phyloP scores from a whole-genome alignment of 2,888 invertebrate species.

The Aquatica leii region DNA sequence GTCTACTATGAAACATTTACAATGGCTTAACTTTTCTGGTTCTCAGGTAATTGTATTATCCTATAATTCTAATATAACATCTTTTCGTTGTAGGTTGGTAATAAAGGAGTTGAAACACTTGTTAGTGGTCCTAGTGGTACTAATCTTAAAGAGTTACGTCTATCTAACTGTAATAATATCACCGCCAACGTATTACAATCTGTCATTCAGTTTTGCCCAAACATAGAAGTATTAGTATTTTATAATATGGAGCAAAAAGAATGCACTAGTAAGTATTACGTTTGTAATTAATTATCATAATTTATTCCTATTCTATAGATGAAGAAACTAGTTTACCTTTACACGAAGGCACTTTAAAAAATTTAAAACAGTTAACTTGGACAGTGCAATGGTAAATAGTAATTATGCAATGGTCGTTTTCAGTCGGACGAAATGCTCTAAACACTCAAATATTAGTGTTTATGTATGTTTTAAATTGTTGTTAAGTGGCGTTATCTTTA shows the following conservation, averaged over 20 bases:
- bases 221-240: slow-evolving; percentile 52
- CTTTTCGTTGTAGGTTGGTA: slow-evolving; percentile 48
- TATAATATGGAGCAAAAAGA: slow-evolving; percentile 39
- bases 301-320: background rate
- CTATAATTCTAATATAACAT: slow-evolving; percentile 1
- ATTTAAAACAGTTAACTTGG: slow-evolving; percentile 13
- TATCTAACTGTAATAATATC: slow-evolving; percentile 50
- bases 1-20: slow-evolving; percentile 47
- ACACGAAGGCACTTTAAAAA: background rate
- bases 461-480: too few species aligned
- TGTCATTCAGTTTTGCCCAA: slow-evolving; percentile 51
- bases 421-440: background rate
- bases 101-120: slow-evolving; percentile 50
- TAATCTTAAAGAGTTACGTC: slow-evolving; percentile 51
- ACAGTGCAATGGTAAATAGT: slow-evolving; percentile 10
- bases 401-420: background rate
- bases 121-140: slow-evolving; percentile 49
- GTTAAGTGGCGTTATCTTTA: too few species aligned
- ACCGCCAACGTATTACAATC: slow-evolving; percentile 44
- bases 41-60: slow-evolving; percentile 48
- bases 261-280: background rate
- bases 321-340: background rate
- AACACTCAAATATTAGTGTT: too few species aligned
- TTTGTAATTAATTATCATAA: background rate
- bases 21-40: slow-evolving; percentile 53